phyloP scores from a whole-genome alignment of 2,113 vertebrate genomes.

The Chaenogobius annularis region DNA sequence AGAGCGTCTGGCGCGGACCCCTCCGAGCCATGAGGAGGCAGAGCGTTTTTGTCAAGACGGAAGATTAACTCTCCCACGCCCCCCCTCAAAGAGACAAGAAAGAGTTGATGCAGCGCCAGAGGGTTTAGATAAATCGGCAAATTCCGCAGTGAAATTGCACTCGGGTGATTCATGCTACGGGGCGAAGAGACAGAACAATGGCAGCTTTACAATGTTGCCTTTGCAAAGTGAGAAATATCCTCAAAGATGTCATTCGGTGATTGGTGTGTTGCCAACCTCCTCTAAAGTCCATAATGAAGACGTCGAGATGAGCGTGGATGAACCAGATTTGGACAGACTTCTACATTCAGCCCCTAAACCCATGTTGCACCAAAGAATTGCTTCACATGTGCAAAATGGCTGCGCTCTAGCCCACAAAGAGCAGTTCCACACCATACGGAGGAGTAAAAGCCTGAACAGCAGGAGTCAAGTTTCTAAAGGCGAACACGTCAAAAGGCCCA shows the following conservation, averaged over 20 bases:
- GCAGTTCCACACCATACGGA: slow-evolving; percentile 14
- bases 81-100: slow-evolving; percentile 51
- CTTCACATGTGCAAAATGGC: slow-evolving; percentile 50
- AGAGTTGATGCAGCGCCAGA: slow-evolving; percentile 41
- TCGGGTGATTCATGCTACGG: slow-evolving; percentile 39
- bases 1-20: slow-evolving; percentile 9
- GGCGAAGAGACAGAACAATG: slow-evolving; percentile 32
- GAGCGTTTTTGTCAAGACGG: slow-evolving; percentile 27
- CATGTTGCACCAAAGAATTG: slow-evolving; percentile 54
- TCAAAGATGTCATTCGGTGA: slow-evolving; percentile 30
- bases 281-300: slow-evolving; percentile 32
- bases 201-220: slow-evolving; percentile 37
- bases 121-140: slow-evolving; percentile 46
- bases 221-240: slow-evolving; percentile 27
- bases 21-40: slow-evolving; percentile 21
- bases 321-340: slow-evolving; percentile 56
- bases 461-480: slow-evolving; percentile 16
- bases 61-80: slow-evolving; percentile 50
- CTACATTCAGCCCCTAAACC: slow-evolving; percentile 19
- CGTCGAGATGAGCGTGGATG: slow-evolving; percentile 80
- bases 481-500: not conserved
- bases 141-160: slow-evolving; percentile 41
- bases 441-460: slow-evolving; percentile 39
- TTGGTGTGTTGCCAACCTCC: slow-evolving; percentile 12
- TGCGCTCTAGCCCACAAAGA: slow-evolving; percentile 19